Evolutionary conservation across 1,140 invertebrate species (phyloP).

Genomic region (Eurosta solidaginis): DNA sequence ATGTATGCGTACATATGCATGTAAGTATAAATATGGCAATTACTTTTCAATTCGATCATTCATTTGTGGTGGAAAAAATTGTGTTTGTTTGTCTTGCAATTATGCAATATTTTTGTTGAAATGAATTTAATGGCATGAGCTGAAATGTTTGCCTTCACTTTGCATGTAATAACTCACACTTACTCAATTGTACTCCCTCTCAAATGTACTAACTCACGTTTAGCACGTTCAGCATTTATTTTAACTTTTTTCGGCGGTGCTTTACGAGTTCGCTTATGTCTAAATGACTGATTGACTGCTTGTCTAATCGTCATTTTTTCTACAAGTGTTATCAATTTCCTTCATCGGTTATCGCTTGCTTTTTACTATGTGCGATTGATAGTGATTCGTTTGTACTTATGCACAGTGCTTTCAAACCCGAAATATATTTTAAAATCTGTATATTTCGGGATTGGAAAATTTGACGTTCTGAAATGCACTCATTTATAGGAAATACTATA

Average conservation of each 20-base stretch:
- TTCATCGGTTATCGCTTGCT: constrained; percentile 6
- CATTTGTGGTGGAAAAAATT: background rate
- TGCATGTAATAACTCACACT: background rate
- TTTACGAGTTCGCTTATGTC: background rate
- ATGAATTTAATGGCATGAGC: constrained; percentile 24
- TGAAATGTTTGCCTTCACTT: constrained; percentile 26
- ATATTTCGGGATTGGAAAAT: too few relatives aligned
- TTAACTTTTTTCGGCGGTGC: background rate
- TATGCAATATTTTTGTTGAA: constrained; percentile 27
- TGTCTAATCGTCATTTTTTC: constrained; percentile 24
- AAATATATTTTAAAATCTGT: too few relatives aligned
- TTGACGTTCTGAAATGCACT: too few relatives aligned
- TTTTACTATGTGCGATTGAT: too few relatives aligned
- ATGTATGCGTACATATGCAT: background rate
- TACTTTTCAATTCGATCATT: background rate
- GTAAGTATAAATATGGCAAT: background rate
- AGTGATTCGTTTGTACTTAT: too few relatives aligned
- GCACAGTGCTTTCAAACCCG: too few relatives aligned
- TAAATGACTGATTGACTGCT: constrained; percentile 11
- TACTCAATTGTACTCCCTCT: background rate
- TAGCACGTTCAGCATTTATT: constrained; percentile 1
- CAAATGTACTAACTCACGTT: background rate
- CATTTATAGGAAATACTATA: too few relatives aligned
- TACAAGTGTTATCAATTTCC: constrained; percentile 10
- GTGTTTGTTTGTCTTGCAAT: constrained; percentile 17